A percentile compares a stretch with the other conserved stretches of the same genome.
Evolutionary conservation across 2,888 invertebrate species (phyloP).

Genomic region (Parasteatoda lunata): DNA sequence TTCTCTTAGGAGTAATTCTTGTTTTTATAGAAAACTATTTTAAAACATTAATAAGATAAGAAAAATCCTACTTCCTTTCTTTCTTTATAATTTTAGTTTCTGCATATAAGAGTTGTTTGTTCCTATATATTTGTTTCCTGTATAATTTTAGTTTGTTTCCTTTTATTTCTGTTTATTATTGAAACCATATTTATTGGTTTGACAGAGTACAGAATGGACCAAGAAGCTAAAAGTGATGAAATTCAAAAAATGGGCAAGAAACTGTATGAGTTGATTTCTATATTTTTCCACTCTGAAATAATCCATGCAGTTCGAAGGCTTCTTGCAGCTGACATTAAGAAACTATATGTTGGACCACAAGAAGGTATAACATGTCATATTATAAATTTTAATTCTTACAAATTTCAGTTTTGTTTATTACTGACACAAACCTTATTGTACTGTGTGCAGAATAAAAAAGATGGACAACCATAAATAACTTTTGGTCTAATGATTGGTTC

Average conservation of each 20-base stretch:
- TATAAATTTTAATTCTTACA: no score
- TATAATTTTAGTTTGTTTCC: not conserved
- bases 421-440: no score
- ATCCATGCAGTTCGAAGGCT: slow-evolving; percentile 87
- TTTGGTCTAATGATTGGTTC: no score
- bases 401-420: no score
- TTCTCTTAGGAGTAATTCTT: no score
- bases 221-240: slow-evolving; percentile 71
- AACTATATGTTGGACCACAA: slow-evolving; percentile 79
- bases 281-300: slow-evolving; percentile 78
- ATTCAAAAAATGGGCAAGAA: slow-evolving; percentile 72
- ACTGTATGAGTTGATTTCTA: slow-evolving; percentile 73
- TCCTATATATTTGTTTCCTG: not conserved
- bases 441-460: no score
- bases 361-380: slow-evolving; percentile 14
- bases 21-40: no score
- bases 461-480: no score
- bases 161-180: not conserved
- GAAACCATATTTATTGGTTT: not conserved
- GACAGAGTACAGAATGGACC: slow-evolving; percentile 72
- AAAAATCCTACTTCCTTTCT: no score
- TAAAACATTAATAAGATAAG: no score
- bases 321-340: slow-evolving; percentile 88
- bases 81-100: no score
- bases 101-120: no score